Evolutionary conservation across 2,888 invertebrate species (phyloP).

Genomic region (Lacanobia oleracea): DNA sequence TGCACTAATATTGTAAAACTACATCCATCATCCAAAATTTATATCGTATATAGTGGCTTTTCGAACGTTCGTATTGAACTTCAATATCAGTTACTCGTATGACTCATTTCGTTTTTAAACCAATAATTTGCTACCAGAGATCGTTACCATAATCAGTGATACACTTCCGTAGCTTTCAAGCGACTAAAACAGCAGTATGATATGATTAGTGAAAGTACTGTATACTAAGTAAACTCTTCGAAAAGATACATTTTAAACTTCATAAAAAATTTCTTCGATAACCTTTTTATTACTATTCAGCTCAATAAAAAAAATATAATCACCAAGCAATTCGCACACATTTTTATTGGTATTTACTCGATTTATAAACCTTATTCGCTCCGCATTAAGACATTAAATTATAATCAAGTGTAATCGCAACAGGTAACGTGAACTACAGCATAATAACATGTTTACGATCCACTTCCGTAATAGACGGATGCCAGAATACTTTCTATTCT

Average conservation of each 20-base stretch:
- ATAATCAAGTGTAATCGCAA: constrained; percentile 58
- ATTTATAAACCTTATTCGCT: constrained; percentile 46
- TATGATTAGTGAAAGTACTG: not conserved
- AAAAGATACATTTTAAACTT: constrained; percentile 1
- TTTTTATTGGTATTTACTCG: constrained; percentile 37
- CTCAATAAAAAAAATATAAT: constrained; percentile 29
- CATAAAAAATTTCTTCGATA: constrained; percentile 7
- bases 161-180: not conserved
- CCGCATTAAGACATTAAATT: constrained; percentile 60
- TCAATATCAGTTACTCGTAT: not conserved
- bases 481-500: constrained; percentile 61
- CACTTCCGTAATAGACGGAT: constrained; percentile 59
- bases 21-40: too few relatives aligned
- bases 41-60: not conserved
- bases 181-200: not conserved
- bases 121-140: not conserved
- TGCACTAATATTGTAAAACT: not conserved
- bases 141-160: not conserved
- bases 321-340: constrained; percentile 27
- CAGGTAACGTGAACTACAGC: constrained; percentile 52
- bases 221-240: not conserved
- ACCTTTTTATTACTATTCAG: constrained; percentile 21
- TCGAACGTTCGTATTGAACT: not conserved
- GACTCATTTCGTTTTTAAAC: not conserved
- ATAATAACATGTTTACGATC: constrained; percentile 62